A percentile compares a stretch with the other conserved stretches of the same genome.
These are phyloP conservation scores for Micrastur ruficollis DNA, from an alignment of 2,797 vertebrate species.

Conservation along the genomic window DNA sequence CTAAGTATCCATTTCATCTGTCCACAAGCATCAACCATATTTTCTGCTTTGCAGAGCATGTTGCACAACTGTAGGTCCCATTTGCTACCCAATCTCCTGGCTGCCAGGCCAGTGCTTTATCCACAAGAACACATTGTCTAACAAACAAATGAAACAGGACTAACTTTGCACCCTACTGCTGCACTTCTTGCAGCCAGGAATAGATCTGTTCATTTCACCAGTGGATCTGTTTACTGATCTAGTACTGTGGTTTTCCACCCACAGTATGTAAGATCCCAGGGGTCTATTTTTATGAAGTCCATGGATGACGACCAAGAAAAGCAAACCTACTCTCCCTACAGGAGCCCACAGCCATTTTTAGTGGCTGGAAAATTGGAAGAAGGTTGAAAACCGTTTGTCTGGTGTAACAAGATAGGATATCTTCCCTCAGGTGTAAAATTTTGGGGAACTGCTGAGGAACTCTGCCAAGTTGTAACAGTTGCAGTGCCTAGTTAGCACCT, in stretches of 20 bases:
- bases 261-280: background rate
- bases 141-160: background rate
- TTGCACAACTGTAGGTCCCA: background rate
- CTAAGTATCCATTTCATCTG: fast-evolving
- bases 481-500: background rate
- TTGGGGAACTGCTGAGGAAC: background rate
- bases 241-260: background rate
- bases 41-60: background rate
- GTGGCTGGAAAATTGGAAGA: background rate
- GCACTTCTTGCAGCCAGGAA: background rate
- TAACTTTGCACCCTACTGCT: background rate
- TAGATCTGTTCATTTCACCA: background rate
- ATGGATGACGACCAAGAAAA: background rate
- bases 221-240: background rate
- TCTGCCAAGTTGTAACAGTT: background rate
- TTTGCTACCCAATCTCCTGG: background rate
- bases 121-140: background rate
- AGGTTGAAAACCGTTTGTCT: background rate
- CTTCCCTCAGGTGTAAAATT: background rate
- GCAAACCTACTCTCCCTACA: background rate
- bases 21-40: background rate
- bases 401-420: background rate
- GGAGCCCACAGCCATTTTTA: background rate
- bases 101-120: background rate
- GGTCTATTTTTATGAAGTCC: background rate